A percentile compares a stretch with the other conserved stretches of the same genome.
Evolutionary conservation across 2,113 vertebrate genomes (phyloP).

Genomic region (Scortum barcoo): DNA sequence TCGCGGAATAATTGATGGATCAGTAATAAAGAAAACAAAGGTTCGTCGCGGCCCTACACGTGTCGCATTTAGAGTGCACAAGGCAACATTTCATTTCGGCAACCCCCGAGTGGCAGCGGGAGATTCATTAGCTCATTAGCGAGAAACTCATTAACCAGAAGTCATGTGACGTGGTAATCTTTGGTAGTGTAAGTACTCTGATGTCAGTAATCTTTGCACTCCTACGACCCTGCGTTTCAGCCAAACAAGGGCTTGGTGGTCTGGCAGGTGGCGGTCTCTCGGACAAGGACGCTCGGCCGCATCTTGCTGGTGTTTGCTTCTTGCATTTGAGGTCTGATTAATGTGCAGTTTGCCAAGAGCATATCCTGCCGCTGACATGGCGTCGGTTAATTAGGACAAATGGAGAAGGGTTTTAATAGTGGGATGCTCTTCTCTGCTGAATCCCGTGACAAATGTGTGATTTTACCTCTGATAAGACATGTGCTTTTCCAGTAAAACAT

Average conservation of each 20-base stretch:
- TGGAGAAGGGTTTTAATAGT: background rate
- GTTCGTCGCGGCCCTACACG: constrained; percentile 10
- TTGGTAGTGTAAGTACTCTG: constrained; percentile 23
- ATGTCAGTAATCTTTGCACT: constrained; percentile 39
- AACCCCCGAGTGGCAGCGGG: constrained; percentile 45
- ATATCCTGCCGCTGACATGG: constrained; percentile 24
- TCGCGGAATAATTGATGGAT: constrained; percentile 27
- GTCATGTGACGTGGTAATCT: constrained; percentile 61
- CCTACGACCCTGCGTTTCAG: constrained; percentile 18
- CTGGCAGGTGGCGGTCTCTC: constrained; percentile 10
- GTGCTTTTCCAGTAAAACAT: constrained; percentile 30
- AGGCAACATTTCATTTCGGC: constrained; percentile 44
- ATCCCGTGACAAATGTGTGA: background rate
- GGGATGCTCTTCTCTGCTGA: constrained; percentile 6
- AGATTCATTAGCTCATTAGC: constrained; percentile 74
- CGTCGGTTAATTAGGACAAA: constrained; percentile 40
- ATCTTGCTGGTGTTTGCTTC: constrained; percentile 20
- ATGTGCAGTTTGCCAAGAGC: constrained; percentile 23
- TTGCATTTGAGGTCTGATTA: constrained; percentile 36
- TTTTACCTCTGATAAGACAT: background rate
- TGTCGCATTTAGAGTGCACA: constrained; percentile 33
- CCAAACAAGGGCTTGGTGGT: background rate
- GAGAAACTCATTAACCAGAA: constrained; percentile 56
- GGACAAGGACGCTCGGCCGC: background rate
- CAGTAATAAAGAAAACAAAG: constrained; percentile 30